These are phyloP conservation scores for Vicugna pacos DNA, from an alignment of 2,113 vertebrate species.

Conservation along the genomic window DNA sequence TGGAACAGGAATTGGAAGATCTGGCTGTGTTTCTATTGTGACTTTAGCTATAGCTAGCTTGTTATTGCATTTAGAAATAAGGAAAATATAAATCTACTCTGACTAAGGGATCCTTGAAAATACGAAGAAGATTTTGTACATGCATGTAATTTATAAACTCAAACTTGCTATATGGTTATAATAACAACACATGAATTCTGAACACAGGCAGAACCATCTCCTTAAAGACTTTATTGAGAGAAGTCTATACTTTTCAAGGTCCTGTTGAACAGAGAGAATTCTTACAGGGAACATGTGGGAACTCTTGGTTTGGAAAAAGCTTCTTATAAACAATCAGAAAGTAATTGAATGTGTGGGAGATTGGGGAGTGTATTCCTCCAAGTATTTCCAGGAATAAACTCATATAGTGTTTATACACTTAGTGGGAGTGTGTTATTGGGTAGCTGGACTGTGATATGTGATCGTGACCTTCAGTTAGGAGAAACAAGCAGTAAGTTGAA, in stretches of 20 bases:
- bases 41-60: background rate
- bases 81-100: background rate
- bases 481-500: background rate
- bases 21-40: background rate
- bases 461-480: constrained; percentile 7
- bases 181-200: background rate
- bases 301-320: background rate
- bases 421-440: background rate
- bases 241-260: background rate
- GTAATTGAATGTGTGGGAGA: background rate
- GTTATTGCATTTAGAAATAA: background rate
- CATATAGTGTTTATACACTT: background rate
- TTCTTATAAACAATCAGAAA: background rate
- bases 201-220: background rate
- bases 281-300: background rate
- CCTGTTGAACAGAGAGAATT: background rate
- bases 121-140: background rate
- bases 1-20: background rate
- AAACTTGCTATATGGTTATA: background rate
- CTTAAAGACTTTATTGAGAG: background rate
- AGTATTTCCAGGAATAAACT: background rate
- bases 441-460: background rate
- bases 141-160: background rate
- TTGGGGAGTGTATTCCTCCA: background rate
- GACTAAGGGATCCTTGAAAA: background rate